Conservation (phyloP, 2,797 vertebrate species). For the Coendou prehensilis region DNA sequence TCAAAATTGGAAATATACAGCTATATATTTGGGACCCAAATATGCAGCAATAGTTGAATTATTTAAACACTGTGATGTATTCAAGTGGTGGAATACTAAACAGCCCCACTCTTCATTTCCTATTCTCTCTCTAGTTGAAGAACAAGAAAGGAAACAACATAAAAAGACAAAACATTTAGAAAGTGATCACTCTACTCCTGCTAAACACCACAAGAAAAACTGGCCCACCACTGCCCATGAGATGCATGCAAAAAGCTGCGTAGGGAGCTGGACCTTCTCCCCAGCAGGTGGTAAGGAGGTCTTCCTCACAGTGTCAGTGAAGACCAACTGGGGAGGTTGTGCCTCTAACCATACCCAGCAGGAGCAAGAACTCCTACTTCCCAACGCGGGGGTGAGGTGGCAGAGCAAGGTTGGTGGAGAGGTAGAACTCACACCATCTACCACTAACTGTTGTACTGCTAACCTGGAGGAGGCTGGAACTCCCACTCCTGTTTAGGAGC, state of each 20-base stretch:
- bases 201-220: neutral
- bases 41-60: neutral
- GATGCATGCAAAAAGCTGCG: neutral
- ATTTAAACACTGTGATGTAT: neutral
- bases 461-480: no score
- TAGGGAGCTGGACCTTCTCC: neutral
- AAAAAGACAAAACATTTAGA: neutral
- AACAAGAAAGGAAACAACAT: neutral
- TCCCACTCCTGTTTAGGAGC: neutral
- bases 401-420: no score
- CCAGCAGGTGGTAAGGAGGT: no score
- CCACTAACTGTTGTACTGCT: no score
- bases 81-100: neutral
- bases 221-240: no score
- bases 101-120: neutral
- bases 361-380: neutral
- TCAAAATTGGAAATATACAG: neutral
- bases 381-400: rapidly evolving
- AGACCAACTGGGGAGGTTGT: neutral
- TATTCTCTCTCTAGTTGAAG: neutral
- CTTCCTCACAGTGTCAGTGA: neutral
- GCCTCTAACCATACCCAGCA: no score
- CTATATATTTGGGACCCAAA: neutral
- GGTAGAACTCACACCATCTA: neutral
- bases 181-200: neutral